A percentile compares a stretch with the other conserved stretches of the same genome.
Evolutionary conservation across 2,888 invertebrate genomes (phyloP).

Genomic region (Pediacus dermestoides): DNA sequence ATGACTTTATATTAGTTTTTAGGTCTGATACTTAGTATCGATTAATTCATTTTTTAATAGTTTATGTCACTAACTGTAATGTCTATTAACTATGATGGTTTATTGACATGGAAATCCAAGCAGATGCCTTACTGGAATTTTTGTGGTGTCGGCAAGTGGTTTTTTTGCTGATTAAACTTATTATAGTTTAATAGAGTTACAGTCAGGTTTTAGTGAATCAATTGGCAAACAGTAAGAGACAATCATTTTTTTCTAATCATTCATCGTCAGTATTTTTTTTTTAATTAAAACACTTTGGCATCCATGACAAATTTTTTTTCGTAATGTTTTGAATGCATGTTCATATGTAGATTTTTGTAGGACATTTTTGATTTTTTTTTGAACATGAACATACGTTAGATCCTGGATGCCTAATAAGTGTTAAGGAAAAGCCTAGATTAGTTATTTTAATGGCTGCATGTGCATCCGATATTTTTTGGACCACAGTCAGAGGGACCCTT

Average conservation of each 20-base stretch:
- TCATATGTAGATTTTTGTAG: slow-evolving; percentile 16
- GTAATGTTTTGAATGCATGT: slow-evolving; percentile 12
- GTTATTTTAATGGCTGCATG: slow-evolving; percentile 30
- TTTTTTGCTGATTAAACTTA: too few relatives aligned
- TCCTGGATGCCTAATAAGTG: slow-evolving; percentile 18
- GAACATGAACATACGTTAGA: slow-evolving; percentile 14
- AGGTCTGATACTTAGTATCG: slow-evolving; percentile 2
- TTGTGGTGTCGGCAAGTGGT: too few relatives aligned
- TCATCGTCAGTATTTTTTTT: too few relatives aligned
- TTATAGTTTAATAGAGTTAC: too few relatives aligned
- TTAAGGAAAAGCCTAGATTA: slow-evolving; percentile 4
- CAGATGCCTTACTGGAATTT: too few relatives aligned
- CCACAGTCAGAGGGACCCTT: slow-evolving; percentile 2
- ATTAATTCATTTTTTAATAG: too few relatives aligned
- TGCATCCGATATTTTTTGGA: slow-evolving; percentile 11
- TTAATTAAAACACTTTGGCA: slow-evolving; percentile 19
- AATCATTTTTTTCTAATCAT: slow-evolving; percentile 1
- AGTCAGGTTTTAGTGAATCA: too few relatives aligned
- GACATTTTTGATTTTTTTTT: slow-evolving; percentile 5
- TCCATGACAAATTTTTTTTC: slow-evolving; percentile 15
- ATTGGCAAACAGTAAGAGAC: slow-evolving; percentile 1
- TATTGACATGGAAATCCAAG: too few relatives aligned
- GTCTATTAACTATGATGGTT: too few relatives aligned
- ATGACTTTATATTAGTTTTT: slow-evolving; percentile 5
- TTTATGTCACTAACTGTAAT: too few relatives aligned